A percentile compares a stretch with the other conserved stretches of the same genome.
Conservation (phyloP, 2,888 invertebrate genomes). For the Tetrapedia diversipes region DNA sequence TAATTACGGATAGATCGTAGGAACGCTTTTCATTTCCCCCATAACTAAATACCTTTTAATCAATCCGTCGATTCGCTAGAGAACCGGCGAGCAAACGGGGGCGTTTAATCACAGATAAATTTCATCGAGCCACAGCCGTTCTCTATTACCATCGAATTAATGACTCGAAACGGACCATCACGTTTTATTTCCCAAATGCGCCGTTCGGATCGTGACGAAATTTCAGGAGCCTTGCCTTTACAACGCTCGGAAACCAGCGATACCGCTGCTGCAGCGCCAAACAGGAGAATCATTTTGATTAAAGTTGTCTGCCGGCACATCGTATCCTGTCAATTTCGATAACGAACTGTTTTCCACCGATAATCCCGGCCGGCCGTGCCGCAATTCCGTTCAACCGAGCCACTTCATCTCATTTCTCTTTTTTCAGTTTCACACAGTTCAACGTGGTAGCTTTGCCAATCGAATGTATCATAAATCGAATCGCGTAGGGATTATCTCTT, state of each 20-base stretch:
- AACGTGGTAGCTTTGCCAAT: too few species aligned
- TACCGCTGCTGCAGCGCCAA: background rate
- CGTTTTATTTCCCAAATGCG: slow-evolving; percentile 24
- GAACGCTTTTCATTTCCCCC: background rate
- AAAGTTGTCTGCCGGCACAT: slow-evolving; percentile 13
- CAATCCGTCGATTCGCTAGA: background rate
- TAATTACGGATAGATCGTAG: background rate
- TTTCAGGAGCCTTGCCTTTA: slow-evolving; percentile 1
- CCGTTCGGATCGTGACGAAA: slow-evolving; percentile 8
- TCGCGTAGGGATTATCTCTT: too few species aligned
- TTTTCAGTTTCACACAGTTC: background rate
- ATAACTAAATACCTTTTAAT: slow-evolving; percentile 2
- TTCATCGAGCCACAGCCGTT: background rate
- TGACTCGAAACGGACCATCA: slow-evolving; percentile 3
- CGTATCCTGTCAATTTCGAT: background rate
- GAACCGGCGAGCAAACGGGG: background rate
- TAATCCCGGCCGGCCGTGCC: background rate
- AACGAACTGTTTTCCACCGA: slow-evolving; percentile 14
- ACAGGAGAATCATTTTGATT: slow-evolving; percentile 34
- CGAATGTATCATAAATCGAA: too few species aligned
- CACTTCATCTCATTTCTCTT: background rate
- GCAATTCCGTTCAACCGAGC: slow-evolving; percentile 10
- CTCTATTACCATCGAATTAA: slow-evolving; percentile 21
- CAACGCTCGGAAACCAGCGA: slow-evolving; percentile 8
- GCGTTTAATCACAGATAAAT: slow-evolving; percentile 24